Evolutionary conservation across 1,140 invertebrate species (phyloP), one percentile per base, ranked within the genome.

Genomic region (Zaprionus capensis): DNA sequence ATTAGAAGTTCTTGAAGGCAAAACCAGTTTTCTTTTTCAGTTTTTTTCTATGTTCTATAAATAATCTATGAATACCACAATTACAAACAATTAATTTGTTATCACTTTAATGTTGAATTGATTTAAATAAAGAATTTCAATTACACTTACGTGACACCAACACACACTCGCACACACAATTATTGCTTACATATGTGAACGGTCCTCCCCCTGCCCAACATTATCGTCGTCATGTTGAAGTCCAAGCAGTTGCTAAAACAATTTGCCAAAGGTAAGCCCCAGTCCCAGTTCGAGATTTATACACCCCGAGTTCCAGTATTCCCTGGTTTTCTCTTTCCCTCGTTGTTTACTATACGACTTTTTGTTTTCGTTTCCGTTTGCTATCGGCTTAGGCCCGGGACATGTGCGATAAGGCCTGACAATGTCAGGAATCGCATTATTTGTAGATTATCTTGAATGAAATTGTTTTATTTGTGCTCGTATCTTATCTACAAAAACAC

Each of bases 241-340:
- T 82, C 90, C 62, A 91, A 80, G 68, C 76, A 83, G 57, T 76
- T 92, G 57, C 56, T 90, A 31, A 78, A 87, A 62, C 76, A 84
- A 61, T 82, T 87, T 76, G 76, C 79, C 12, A 91, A 82, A 87
- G 90, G 91, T 92, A 87, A 91, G 34, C 15, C 15, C 6, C 28
- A 24, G 6, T 11, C n/a, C 31, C 17, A 12, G 20, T 4, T 41
- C 22, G 2, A 59, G 9, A 63, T 57, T 44, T 28, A 11, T 36
- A 51, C 53, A 75, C 62, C 82, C 63, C 44, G 7, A 78, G 71
- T 78, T 65, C 24, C 12, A 53, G 14, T 55, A 24, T 61, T 20
- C 26, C 28, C 9, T 34, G 4, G 31, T 34, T 34, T 9, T 34
- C 9, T 34, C 31, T 34, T 11, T 9, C 31, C 9, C 31, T 41